Evolutionary conservation across 2,888 invertebrate genomes (phyloP), one percentile per base, ranked within the genome.

Genomic region (Danaus chrysippus): DNA sequence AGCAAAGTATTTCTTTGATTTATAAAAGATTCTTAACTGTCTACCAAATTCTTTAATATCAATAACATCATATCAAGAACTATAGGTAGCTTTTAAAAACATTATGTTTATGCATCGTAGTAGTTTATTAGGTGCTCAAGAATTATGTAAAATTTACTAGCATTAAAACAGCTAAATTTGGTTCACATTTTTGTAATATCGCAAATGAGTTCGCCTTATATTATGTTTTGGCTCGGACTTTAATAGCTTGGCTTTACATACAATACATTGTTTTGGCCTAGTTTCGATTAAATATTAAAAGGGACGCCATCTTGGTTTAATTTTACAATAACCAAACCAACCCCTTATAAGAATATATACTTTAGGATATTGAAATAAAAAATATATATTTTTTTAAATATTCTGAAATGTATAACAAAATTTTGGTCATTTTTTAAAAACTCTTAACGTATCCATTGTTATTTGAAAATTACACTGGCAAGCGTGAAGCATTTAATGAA

Each of bases 181-280:
- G 53, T 42, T 17, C 56, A n/a, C 56, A 34, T 54, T 55, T 12
- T 17, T 43, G 56, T 56, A 54, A 44, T 42, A 60, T 61, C 54
- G 61, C 59, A 63, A 66, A 64, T 59, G 57, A 52, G 59, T 57
- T 56, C 57, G 52, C 59, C 60, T 58, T 56, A 46, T 64, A 64
- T 42, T 53, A 49, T 46, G 62, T 46, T 52, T 64, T 66, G 66
- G 66, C 66, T 62, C 62, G 44, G 13, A 53, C 60, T 64, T 64
- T 64, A 66, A 66, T 66, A 58, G 64, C 64, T 66, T 66, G 64
- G 66, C 66, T 66, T 53, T 60, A 56, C 56, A 62, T 42, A 62
- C 59, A 62, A 64, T 64, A 64, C 62, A 62, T 64, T 64, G 58
- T 58, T 54, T 52, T 64, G 64, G 52, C 64, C 66, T 55, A 66